Conservation (phyloP, 2,797 vertebrate genomes). For the Poeciliopsis turneri region DNA sequence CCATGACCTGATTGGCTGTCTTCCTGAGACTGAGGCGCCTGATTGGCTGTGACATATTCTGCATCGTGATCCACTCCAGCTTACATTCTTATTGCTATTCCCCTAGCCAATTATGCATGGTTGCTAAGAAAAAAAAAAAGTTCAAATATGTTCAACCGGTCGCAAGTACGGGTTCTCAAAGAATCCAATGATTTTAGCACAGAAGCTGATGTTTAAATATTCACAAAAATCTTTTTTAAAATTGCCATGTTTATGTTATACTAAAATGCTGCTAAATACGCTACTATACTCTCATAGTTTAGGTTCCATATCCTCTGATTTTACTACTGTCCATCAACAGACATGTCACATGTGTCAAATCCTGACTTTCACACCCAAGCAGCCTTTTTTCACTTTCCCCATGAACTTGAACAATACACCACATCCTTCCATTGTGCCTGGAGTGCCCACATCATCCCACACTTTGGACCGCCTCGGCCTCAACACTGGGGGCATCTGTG, state of each 20-base stretch:
- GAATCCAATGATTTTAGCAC: slow-evolving; percentile 1
- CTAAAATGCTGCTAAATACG: slow-evolving; percentile 17
- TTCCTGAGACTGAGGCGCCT: slow-evolving; percentile 70
- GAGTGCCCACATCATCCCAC: slow-evolving; percentile 41
- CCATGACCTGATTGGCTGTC: slow-evolving; percentile 78
- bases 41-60: slow-evolving; percentile 78
- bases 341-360: slow-evolving; percentile 66
- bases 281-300: neutral
- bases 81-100: slow-evolving; percentile 63
- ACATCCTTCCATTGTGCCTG: slow-evolving; percentile 79
- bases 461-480: slow-evolving; percentile 20
- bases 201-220: slow-evolving; percentile 7
- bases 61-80: slow-evolving; percentile 55
- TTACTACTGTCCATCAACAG: slow-evolving; percentile 63
- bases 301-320: slow-evolving; percentile 28
- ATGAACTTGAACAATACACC: slow-evolving; percentile 72
- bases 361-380: slow-evolving; percentile 45
- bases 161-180: neutral
- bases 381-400: slow-evolving; percentile 44
- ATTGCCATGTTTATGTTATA: slow-evolving; percentile 28
- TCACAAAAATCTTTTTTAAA: slow-evolving; percentile 7
- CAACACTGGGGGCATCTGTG: slow-evolving; percentile 42
- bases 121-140: slow-evolving; percentile 24
- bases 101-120: slow-evolving; percentile 52
- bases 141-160: slow-evolving; percentile 51